A percentile compares a stretch with the other conserved stretches of the same genome.
phyloP scores from a whole-genome alignment of 2,113 vertebrate genomes.

The Hippopotamus amphibius region DNA sequence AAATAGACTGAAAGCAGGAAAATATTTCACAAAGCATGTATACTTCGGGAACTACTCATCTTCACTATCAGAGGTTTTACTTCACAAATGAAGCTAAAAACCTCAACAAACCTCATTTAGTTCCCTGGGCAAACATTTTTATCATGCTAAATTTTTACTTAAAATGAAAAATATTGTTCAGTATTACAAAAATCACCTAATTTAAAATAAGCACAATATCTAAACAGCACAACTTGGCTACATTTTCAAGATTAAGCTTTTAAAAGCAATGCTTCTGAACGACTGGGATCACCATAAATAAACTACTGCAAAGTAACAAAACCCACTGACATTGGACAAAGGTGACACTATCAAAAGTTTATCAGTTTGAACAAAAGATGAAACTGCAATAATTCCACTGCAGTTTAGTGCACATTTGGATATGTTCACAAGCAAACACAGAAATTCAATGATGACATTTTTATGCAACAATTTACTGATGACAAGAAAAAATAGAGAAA shows the following conservation, averaged over 20 bases:
- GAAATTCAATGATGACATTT: constrained; percentile 13
- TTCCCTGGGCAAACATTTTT: neutral
- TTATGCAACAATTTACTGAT: constrained; percentile 26
- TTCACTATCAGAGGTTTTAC: constrained; percentile 6
- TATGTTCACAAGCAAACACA: constrained; percentile 24
- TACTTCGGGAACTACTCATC: neutral
- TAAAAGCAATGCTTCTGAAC: neutral
- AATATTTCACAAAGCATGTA: constrained; percentile 29
- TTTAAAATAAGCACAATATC: constrained; percentile 18
- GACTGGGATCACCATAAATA: neutral
- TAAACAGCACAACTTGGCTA: neutral
- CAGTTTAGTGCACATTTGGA: neutral
- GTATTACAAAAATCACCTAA: neutral
- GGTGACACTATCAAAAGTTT: neutral
- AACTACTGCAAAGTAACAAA: constrained; percentile 12
- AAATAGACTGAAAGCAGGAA: constrained; percentile 13
- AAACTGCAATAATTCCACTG: neutral
- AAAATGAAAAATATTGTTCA: neutral
- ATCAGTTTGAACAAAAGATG: neutral
- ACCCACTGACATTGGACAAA: neutral
- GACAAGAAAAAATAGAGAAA: constrained; percentile 9
- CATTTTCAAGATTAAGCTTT: neutral
- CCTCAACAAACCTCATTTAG: neutral
- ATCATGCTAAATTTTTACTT: constrained; percentile 43
- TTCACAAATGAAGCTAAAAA: constrained; percentile 45